These are phyloP conservation scores for Diprion similis DNA, from an alignment of 1,140 invertebrate species.

Conservation along the genomic window DNA sequence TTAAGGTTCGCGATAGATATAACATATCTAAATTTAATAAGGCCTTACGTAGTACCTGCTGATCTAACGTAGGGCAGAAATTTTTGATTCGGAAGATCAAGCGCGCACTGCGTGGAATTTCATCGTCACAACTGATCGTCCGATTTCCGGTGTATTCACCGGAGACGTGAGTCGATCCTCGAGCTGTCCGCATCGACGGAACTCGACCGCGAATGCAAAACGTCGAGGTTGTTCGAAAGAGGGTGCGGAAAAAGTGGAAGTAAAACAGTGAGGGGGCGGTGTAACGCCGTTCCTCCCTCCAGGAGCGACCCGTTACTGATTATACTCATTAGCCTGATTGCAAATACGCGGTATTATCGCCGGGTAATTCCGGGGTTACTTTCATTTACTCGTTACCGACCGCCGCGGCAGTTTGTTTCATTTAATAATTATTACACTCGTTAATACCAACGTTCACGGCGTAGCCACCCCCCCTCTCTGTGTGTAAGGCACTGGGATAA, in stretches of 20 bases:
- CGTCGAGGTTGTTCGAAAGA: too few species aligned
- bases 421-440: slow-evolving; percentile 13
- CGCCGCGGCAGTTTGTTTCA: slow-evolving; percentile 16
- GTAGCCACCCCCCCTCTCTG: neutral
- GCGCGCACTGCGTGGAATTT: too few species aligned
- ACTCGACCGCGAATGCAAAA: too few species aligned
- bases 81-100: too few species aligned
- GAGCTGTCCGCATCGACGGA: too few species aligned
- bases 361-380: slow-evolving; percentile 24
- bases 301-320: slow-evolving; percentile 16
- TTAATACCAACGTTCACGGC: slow-evolving; percentile 2
- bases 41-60: too few species aligned
- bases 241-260: neutral
- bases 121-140: too few species aligned
- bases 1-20: too few species aligned
- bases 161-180: too few species aligned
- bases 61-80: too few species aligned
- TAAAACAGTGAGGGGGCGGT: slow-evolving; percentile 13
- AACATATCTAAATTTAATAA: too few species aligned
- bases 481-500: neutral
- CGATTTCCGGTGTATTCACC: too few species aligned
- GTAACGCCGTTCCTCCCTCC: neutral
- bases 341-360: slow-evolving; percentile 27
- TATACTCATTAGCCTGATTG: slow-evolving; percentile 36
- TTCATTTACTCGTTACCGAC: slow-evolving; percentile 28